Evolutionary conservation across 2,113 vertebrate genomes (phyloP), one percentile per base, ranked within the genome.

Genomic region (Lipotes vexillifer): DNA sequence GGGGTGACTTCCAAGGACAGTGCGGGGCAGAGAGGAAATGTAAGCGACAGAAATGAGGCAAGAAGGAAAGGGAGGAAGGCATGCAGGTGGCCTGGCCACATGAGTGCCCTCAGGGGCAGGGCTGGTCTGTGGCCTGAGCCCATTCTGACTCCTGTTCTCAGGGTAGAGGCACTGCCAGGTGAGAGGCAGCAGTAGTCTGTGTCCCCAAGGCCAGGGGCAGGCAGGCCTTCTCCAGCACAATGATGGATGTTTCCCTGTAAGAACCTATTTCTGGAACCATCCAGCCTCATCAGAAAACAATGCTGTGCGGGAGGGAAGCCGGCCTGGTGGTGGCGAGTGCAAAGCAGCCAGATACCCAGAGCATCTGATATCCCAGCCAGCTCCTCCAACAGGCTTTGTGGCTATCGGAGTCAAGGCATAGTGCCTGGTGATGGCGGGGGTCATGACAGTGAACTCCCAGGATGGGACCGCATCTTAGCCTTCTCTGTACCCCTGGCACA

Each of bases 401-500:
- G 49, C 36, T 20, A 27, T 66, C 36, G 44, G 15, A 41, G 46
- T 20, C 25, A 29, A 63, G 41, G 15, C 10, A 6, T 10, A 23
- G 74, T 4, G 3, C 21, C 65, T 4, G 5, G 31, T 3, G 33
- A 27, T 9, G 36, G 13, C 0, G 0, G 68, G 21, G 31, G 7
- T 18, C 6, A 1, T 5, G 33, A 59, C n/a, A 41, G 31, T 23
- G 15, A 38, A 52, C 6, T 31, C 65, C 31, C 4, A 44, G 66
- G 41, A 55, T 10, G 8, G 31, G 38, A 27, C 49, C 31, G 17
- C 4, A 13, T 29, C 59, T 66, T 25, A n/a, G 25, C 20, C 25
- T 61, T 89, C 61, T 93, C 68, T n/a, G 13, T 55, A 68, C 38
- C 18, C 15, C 46, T 81, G 74, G 46, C 46, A 61, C 59, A n/a